Conservation (phyloP, 2,113 vertebrate genomes). For the Proteles cristata region DNA sequence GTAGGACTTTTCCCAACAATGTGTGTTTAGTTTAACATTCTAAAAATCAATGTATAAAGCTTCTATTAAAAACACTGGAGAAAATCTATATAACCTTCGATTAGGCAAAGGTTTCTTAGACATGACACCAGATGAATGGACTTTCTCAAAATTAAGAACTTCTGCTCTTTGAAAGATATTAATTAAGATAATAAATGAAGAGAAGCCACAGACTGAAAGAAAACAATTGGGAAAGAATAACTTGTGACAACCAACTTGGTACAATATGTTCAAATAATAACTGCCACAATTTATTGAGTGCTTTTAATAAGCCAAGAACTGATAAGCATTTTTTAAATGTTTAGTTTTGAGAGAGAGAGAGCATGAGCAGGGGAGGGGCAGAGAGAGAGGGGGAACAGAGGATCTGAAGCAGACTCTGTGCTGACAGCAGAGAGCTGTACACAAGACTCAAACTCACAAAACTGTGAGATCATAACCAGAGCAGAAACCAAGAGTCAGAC, state of each 20-base stretch:
- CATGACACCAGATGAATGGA: not conserved
- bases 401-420: too few species aligned
- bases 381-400: too few species aligned
- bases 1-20: not conserved
- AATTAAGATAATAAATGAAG: not conserved
- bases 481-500: too few species aligned
- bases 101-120: not conserved
- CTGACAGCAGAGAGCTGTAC: too few species aligned
- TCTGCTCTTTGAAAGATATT: not conserved
- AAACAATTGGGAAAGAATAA: not conserved
- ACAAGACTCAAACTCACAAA: too few species aligned
- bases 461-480: too few species aligned
- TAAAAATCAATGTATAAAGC: not conserved
- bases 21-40: not conserved
- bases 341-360: too few species aligned
- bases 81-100: not conserved
- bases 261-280: not conserved
- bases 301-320: not conserved
- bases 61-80: not conserved
- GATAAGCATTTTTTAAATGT: not conserved
- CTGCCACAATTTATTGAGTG: not conserved
- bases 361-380: too few species aligned
- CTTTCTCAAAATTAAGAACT: not conserved
- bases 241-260: not conserved
- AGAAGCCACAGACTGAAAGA: not conserved